Evolutionary conservation across 2,888 invertebrate species (phyloP).

Genomic region (Aporophyla lueneburgensis): DNA sequence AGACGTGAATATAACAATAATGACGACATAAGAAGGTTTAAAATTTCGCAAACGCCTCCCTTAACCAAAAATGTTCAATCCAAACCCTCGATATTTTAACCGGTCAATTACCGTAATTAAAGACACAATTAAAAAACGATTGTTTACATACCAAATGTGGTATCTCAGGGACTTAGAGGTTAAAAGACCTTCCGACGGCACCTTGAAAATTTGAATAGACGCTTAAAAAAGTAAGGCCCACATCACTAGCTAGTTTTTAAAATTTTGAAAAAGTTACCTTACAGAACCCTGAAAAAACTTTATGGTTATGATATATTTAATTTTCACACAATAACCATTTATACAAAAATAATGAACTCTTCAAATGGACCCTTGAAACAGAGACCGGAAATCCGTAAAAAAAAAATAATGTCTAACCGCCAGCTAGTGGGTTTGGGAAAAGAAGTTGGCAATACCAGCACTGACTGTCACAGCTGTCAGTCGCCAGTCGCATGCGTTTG

Average conservation of each 20-base stretch:
- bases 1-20: neutral
- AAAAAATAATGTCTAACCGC: neutral
- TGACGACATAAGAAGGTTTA: neutral
- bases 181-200: neutral
- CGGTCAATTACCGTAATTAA: too few relatives aligned
- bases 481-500: constrained; percentile 66
- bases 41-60: neutral
- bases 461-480: constrained; percentile 41
- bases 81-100: neutral
- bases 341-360: neutral
- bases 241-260: too few relatives aligned
- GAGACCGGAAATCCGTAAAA: too few relatives aligned
- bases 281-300: neutral
- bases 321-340: too few relatives aligned
- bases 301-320: too few relatives aligned
- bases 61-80: neutral
- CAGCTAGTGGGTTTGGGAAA: neutral
- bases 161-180: too few relatives aligned
- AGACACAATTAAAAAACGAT: too few relatives aligned
- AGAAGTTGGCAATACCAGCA: constrained; percentile 4
- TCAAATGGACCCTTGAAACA: neutral
- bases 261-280: neutral
- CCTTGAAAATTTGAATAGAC: too few relatives aligned
- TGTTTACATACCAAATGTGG: too few relatives aligned
- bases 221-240: too few relatives aligned